Base-by-base conservation (phyloP, 2,888 invertebrate genomes). In the Acrobasis consociella region DNA sequence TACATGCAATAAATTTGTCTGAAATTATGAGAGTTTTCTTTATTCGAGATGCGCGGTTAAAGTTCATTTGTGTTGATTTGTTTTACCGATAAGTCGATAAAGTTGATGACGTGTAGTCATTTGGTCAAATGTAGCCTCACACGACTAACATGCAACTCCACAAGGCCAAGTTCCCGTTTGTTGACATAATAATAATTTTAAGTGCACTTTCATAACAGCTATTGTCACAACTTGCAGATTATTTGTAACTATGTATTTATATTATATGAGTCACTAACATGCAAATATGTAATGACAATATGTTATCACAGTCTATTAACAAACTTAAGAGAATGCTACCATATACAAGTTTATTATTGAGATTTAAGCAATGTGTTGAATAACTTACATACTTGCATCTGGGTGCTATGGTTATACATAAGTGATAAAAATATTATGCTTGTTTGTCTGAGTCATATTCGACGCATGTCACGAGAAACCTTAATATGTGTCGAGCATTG, bases 241-340 rank as follows among this genome's bases (percentile, higher is more conserved):
- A 90, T 90, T 81, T 89, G 91, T 91, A 89, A 89, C 82, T 92
- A 92, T 91, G 75, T 92, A 91, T 92, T 89, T 92, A 92, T 92
- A 87, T 91, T 91, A 91, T 91, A 89, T 91, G 87, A 91, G 92
- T 92, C 89, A 92, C 92, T 92, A 92, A 92, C 92, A 89, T 92
- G 92, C 92, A 92, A 92, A 90, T 92, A 92, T 92, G 92, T 92
- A 92, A 91, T 83, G 86, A 84, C 83, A 86, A 85, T 82, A 81
- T 79, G 83, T 83, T 82, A 85, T 85, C 89, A 87, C 89, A 87
- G 74, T 79, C 75, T 78, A 90, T 89, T 90, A 91, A 89, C 90
- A 87, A 77, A 69, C 71, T 77, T 70, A 78, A 84, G 81, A 80
- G 89, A 91, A 91, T 91, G 91, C 91, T 83, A 83, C 81, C 84